Percentiles rank a stretch among this genome's conserved stretches.
phyloP scores from a whole-genome alignment of 2,113 vertebrate species.

The Propithecus coquereli region DNA sequence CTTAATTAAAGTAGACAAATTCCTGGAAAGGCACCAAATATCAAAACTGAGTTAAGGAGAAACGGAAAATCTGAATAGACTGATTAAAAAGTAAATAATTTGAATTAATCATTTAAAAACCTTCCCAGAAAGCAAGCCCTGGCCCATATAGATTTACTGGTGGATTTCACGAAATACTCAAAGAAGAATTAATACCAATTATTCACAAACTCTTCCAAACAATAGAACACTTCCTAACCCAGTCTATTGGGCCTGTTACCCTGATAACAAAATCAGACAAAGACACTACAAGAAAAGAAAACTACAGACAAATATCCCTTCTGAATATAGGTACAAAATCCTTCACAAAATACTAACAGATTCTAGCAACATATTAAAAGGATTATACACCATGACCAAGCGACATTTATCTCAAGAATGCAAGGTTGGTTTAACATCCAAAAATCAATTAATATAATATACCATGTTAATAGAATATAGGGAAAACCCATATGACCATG shows the following conservation, averaged over 20 bases:
- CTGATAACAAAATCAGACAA: not conserved
- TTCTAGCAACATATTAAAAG: not conserved
- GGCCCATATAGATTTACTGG: not conserved
- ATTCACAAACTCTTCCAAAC: not conserved
- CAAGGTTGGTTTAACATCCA: not conserved
- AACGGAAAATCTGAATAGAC: not conserved
- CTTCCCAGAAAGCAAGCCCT: not conserved
- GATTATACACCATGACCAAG: not conserved
- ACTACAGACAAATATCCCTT: not conserved
- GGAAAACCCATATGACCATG: not conserved
- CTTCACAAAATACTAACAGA: not conserved
- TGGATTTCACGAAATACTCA: not conserved
- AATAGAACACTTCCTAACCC: not conserved
- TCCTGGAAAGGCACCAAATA: not conserved
- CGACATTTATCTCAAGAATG: not conserved
- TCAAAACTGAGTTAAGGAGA: not conserved
- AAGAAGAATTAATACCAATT: not conserved
- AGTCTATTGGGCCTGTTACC: not conserved
- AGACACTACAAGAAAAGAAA: not conserved
- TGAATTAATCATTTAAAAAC: not conserved
- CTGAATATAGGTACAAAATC: not conserved
- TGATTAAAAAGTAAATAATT: not conserved
- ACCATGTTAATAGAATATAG: not conserved
- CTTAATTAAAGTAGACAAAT: not conserved
- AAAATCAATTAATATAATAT: not conserved